Conservation (phyloP, 2,113 vertebrate genomes). For the Atherinomorus stipes region DNA sequence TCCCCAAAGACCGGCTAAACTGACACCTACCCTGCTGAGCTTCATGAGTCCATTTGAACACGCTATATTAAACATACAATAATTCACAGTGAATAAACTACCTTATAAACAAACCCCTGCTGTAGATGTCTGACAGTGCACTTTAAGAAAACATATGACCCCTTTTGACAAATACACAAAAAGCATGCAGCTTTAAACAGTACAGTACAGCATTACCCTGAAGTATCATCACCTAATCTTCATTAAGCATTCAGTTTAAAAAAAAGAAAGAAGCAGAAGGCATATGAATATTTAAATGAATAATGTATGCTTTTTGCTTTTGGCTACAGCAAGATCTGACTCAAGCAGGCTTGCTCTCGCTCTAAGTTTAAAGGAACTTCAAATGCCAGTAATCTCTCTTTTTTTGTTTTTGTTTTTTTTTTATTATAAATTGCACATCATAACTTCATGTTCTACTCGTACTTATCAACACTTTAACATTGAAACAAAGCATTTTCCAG, state of each 20-base stretch:
- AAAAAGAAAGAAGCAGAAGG: constrained; percentile 50
- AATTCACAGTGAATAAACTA: neutral
- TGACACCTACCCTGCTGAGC: neutral
- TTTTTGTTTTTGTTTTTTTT: constrained; percentile 19
- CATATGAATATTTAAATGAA: constrained; percentile 78
- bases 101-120: neutral
- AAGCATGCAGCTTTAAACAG: constrained; percentile 28
- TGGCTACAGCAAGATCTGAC: constrained; percentile 61
- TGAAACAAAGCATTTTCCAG: constrained; percentile 44
- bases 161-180: constrained; percentile 39
- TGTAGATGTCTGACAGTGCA: constrained; percentile 4
- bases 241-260: constrained; percentile 72
- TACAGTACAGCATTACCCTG: constrained; percentile 26
- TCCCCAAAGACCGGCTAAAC: neutral
- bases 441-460: constrained; percentile 12
- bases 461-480: constrained; percentile 39
- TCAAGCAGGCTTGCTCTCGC: constrained; percentile 34
- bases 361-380: constrained; percentile 66
- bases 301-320: constrained; percentile 77
- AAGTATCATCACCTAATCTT: constrained; percentile 38
- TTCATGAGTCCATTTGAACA: neutral
- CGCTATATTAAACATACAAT: neutral
- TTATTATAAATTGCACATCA: constrained; percentile 4
- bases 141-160: constrained; percentile 24
- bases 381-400: constrained; percentile 51